Evolutionary conservation across 2,113 vertebrate species (phyloP).

Genomic region (Sapayoa aenigma): DNA sequence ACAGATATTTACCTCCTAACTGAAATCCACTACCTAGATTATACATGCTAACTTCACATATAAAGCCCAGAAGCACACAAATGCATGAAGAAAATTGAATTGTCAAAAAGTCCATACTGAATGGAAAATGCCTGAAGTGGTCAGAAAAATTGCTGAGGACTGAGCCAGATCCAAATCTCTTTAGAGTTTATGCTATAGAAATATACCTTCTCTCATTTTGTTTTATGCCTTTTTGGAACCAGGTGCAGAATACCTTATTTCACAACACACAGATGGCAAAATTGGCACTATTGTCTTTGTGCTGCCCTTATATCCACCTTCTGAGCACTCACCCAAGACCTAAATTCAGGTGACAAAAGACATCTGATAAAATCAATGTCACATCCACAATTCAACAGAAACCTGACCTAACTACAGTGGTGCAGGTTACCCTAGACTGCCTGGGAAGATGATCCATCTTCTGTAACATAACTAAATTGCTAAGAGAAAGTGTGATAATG

Average conservation of each 20-base stretch:
- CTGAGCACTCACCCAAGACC: background rate
- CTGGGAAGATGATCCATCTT: background rate
- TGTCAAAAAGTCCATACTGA: background rate
- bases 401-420: background rate
- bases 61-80: background rate
- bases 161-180: background rate
- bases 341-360: background rate
- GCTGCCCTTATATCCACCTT: background rate
- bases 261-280: constrained; percentile 4
- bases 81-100: background rate
- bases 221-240: background rate
- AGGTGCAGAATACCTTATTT: background rate
- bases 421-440: background rate
- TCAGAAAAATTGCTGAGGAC: background rate
- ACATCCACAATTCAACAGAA: background rate
- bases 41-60: background rate
- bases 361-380: background rate
- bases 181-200: background rate
- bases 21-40: background rate
- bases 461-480: background rate
- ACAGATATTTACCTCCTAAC: background rate
- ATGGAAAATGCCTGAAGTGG: background rate
- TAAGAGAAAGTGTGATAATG: background rate
- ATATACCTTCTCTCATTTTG: background rate
- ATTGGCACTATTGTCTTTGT: background rate